Evolutionary conservation across 2,888 invertebrate genomes (phyloP), one percentile per base, ranked within the genome.

Genomic region (Slavum lentiscoides): DNA sequence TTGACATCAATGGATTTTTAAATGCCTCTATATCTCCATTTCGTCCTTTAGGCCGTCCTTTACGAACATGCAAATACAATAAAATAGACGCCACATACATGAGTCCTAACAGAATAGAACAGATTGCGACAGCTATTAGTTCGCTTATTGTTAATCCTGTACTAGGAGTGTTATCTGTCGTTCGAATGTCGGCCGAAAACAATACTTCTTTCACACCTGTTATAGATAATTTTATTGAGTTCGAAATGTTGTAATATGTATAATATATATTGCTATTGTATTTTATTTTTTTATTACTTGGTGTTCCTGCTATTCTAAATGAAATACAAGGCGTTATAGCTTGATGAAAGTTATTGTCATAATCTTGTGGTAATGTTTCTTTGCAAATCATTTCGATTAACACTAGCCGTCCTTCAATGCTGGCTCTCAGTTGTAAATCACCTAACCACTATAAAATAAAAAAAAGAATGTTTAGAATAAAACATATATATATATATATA

Each of bases 1-100:
- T 82, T 9, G 80, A 66, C 53, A 77, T 75, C 8, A 68, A 58
- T 8, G 69, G 82, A 55, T 82, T 82, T 69, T 82, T 82, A 39
- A 82, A 82, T 8, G 82, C 80, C 7, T 82, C 77, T n/a, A 85
- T 39, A 85, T 86, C 62, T 85, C 85, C 37, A 82, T 81, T 64
- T 80, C 82, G 81, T 83, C 81, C 61, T 72, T 81, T 77, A 3
- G 82, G 67, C 17, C 82, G 74, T n/a, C 72, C 72, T 59, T 84
- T 82, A 13, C 82, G 82, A n/a, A 82, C 90, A 86, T 94, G 93
- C 68, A 95, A 86, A 85, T 94, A 95, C 19, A 95, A 89, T 82
- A 94, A 92, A 37, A 95, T 93, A 8, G 94, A 94, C 0, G 94
- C 93, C 23, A 95, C 92, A 86, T 95, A 95, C 84, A 95, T 92